Evolutionary conservation across 2,797 vertebrate species (phyloP).

Genomic region (Miopithecus talapoin): DNA sequence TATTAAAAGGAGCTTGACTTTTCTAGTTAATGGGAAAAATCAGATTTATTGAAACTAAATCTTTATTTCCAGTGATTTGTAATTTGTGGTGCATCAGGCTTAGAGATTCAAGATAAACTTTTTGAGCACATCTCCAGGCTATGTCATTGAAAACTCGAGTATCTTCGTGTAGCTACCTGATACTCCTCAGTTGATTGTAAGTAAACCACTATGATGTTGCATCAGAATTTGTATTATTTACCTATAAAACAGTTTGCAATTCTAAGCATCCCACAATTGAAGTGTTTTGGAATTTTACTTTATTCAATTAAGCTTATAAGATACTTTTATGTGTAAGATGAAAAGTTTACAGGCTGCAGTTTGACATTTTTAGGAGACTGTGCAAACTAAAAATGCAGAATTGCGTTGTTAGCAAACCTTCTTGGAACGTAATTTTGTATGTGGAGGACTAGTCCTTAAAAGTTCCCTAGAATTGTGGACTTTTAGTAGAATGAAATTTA

Average conservation of each 20-base stretch:
- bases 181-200: neutral
- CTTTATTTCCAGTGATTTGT: neutral
- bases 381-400: conserved; percentile 15
- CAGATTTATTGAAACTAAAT: neutral
- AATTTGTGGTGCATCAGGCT: neutral
- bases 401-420: neutral
- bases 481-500: conserved; percentile 12
- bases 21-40: neutral
- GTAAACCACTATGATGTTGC: neutral
- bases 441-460: neutral
- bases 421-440: neutral
- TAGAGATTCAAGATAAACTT: neutral
- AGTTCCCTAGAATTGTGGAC: neutral
- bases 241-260: neutral
- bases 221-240: neutral
- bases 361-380: neutral
- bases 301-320: neutral
- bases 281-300: neutral
- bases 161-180: neutral
- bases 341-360: neutral
- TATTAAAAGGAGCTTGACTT: neutral
- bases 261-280: neutral
- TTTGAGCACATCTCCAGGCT: neutral
- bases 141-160: neutral
- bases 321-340: neutral